phyloP scores from a whole-genome alignment of 2,113 vertebrate genomes.

The Tauraco erythrolophus region DNA sequence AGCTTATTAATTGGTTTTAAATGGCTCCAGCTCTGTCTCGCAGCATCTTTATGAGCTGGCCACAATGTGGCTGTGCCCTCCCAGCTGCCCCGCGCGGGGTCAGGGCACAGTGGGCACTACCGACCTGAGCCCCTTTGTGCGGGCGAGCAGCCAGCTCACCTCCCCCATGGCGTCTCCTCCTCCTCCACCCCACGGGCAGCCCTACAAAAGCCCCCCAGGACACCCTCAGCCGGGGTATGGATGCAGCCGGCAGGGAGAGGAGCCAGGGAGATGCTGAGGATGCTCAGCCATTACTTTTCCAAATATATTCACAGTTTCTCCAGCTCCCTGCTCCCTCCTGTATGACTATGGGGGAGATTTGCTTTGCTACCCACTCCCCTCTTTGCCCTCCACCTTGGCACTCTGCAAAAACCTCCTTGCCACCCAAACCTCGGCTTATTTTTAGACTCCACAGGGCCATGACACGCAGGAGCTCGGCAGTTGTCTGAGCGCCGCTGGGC shows the following conservation, averaged over 20 bases:
- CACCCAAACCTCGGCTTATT: background rate
- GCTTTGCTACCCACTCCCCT: background rate
- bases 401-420: background rate
- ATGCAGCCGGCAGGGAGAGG: rapidly evolving
- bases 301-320: background rate
- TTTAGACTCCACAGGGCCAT: background rate
- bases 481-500: background rate
- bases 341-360: background rate
- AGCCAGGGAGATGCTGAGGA: background rate
- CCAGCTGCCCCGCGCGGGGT: background rate
- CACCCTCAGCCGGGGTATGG: background rate
- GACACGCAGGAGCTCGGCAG: background rate
- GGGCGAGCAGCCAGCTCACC: background rate
- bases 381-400: background rate
- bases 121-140: background rate
- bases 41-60: constrained; percentile 49
- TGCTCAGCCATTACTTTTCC: background rate
- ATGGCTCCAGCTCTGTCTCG: background rate
- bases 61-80: constrained; percentile 17
- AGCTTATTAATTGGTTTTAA: constrained; percentile 71
- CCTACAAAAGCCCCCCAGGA: background rate
- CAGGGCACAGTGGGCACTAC: background rate
- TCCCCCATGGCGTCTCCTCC: background rate
- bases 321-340: background rate
- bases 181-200: background rate